Percentiles rank a stretch among this genome's conserved stretches.
These are phyloP conservation scores for Egretta garzetta DNA, from an alignment of 2,113 vertebrate genomes.

Conservation along the genomic window DNA sequence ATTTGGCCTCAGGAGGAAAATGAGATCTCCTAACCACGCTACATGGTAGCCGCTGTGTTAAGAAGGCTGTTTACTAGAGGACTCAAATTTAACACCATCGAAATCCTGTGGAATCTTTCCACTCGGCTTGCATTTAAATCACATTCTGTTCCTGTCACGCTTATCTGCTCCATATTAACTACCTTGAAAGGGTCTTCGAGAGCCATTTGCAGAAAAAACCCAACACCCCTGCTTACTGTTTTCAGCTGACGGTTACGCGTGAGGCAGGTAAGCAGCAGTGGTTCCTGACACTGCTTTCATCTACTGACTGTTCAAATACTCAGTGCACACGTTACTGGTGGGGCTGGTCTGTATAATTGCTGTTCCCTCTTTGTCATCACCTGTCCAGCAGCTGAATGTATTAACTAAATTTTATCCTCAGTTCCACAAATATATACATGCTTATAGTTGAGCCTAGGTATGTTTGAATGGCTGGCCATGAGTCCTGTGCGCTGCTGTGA, in stretches of 20 bases:
- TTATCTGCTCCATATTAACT: background rate
- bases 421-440: background rate
- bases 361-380: background rate
- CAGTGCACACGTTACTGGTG: background rate
- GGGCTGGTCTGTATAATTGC: background rate
- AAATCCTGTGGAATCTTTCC: background rate
- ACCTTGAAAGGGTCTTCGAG: background rate
- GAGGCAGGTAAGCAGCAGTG: background rate
- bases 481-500: background rate
- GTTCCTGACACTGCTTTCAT: background rate
- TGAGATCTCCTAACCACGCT: background rate
- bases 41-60: background rate
- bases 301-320: background rate
- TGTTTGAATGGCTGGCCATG: background rate
- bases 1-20: constrained; percentile 3
- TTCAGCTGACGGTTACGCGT: background rate
- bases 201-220: background rate
- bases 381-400: background rate
- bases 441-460: background rate
- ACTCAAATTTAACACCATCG: background rate
- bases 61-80: background rate
- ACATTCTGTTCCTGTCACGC: background rate
- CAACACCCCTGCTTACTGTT: background rate
- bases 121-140: background rate
- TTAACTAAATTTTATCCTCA: background rate